Base-by-base conservation (phyloP, 2,113 vertebrate genomes). In the Alosa alosa region DNA sequence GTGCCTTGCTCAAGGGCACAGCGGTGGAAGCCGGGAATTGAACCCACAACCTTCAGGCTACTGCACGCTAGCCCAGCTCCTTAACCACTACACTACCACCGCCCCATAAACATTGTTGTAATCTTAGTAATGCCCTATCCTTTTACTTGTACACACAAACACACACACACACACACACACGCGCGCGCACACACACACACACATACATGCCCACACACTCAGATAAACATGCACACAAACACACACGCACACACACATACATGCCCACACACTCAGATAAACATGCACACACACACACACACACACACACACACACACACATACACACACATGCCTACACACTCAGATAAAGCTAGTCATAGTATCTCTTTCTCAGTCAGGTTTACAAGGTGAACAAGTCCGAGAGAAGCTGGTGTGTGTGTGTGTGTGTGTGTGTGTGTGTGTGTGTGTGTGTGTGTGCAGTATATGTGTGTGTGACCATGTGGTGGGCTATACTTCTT, bases 361-460 rank as follows among this genome's bases (percentile, higher is more conserved):
- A 64, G 60, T 9, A 6, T n/a, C 7, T n/a, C 60, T 7, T 64
- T 64, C 7, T 20, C 60, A n/a, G 60, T 22, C n/a, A 64, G 60
- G n/a, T 1, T 6, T 64, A 64, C 22, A n/a, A 25, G 60, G 7
- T 25, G n/a, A 9, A 57, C 4, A 20, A 64, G 22, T 25, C n/a
- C 20, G 8, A 64, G 7, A 64, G 60, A 64, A 64, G 20, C 22
- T 64, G 5, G 60, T 25, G 60, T 64, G 55, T 60, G 55, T 60
- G 55, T 60, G 55, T 60, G 55, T 60, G 55, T 60, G 55, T 60
- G 55, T 60, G 55, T 60, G 55, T 60, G 55, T 60, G 55, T 60
- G 55, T 60, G 55, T 60, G 18, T 22, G 55, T 60, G 55, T 60
- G 17, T 60, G 3, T 60, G 55, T 60, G 15, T 60, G 17, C 41